Evolutionary conservation across 2,797 vertebrate genomes (phyloP).

Genomic region (Loris lydekkerianus): DNA sequence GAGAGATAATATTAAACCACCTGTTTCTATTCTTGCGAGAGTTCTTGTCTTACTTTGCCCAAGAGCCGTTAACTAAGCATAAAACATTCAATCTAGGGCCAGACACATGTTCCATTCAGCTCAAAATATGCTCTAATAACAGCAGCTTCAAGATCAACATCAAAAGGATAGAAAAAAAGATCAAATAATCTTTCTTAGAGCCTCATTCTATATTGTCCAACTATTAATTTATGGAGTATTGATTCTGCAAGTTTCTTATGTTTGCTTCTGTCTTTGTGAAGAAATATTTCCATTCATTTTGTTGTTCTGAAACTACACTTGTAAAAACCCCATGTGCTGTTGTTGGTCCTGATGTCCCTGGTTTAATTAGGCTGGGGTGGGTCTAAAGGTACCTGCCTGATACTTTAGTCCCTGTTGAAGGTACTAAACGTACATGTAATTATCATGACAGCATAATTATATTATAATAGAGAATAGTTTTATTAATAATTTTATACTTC

Average conservation of each 20-base stretch:
- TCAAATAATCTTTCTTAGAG: neutral
- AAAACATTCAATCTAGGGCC: neutral
- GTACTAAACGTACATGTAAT: no score
- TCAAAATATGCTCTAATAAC: slow-evolving; percentile 12
- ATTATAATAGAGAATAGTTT: neutral
- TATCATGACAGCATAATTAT: no score
- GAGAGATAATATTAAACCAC: slow-evolving; percentile 13
- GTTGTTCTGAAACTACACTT: neutral
- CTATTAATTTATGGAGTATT: neutral
- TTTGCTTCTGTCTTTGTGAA: slow-evolving; percentile 6
- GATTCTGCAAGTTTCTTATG: neutral
- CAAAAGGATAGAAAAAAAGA: slow-evolving; percentile 20
- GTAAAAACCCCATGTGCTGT: neutral
- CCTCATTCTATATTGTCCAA: neutral
- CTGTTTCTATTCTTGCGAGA: slow-evolving; percentile 10
- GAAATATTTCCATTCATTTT: slow-evolving; percentile 18
- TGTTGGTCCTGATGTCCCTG: neutral
- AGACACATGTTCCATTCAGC: neutral
- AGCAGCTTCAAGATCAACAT: slow-evolving; percentile 21
- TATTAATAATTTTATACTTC: neutral
- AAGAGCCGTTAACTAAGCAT: slow-evolving; percentile 34
- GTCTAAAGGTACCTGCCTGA: neutral
- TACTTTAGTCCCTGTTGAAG: neutral
- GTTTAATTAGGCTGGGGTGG: neutral
- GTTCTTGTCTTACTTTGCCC: slow-evolving; percentile 29